Base-by-base conservation (phyloP, 2,797 vertebrate genomes). In the Chaetodon trifasciatus region DNA sequence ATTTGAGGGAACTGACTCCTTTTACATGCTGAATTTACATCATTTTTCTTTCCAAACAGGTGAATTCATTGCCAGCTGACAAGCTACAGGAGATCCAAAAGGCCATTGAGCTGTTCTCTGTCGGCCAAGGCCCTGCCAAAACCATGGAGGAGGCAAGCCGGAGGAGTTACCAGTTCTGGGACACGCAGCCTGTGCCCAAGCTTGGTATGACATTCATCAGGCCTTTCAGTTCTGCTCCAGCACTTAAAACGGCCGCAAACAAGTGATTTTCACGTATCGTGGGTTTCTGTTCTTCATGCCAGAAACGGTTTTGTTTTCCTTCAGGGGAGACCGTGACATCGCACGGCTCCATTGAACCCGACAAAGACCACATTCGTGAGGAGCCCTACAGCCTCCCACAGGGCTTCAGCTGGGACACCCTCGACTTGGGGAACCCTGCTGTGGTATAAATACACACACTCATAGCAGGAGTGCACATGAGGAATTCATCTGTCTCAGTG, bases 81-180 rank as follows among this genome's bases (percentile, higher is more conserved):
- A 93, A 93, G 79, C 91, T 93, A 39, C 92, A 93, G 82, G 92
- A 93, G 86, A 98, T 99, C 93, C 98, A 99, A 87, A 99, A 98
- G 94, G 98, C 98, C 91, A 99, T 99, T 11, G 98, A 99, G 84
- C 95, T 99, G 74, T 98, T 99, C 90, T 99, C 98, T 13, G 97
- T 99, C 39, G 97, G 97, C 60, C 97, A 98, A 76, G 98, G 98
- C 70, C 98, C 98, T 79, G 98, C 98, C 92, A 99, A 99, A 92
- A 99, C 98, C 81, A 98, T 99, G 98, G 98, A 99, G 86, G 98
- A 99, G 86, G 98, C 98, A 16, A 98, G 94, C 88, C 97, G 97
- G 76, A 96, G 98, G 88, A 99, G 97, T 94, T 99, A 99, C 92
- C 98, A 99, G 93, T 99, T 99, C 94, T 99, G 98, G 98, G 98